Conservation (phyloP, 2,888 invertebrate genomes). For the Notodonta dromedarius region DNA sequence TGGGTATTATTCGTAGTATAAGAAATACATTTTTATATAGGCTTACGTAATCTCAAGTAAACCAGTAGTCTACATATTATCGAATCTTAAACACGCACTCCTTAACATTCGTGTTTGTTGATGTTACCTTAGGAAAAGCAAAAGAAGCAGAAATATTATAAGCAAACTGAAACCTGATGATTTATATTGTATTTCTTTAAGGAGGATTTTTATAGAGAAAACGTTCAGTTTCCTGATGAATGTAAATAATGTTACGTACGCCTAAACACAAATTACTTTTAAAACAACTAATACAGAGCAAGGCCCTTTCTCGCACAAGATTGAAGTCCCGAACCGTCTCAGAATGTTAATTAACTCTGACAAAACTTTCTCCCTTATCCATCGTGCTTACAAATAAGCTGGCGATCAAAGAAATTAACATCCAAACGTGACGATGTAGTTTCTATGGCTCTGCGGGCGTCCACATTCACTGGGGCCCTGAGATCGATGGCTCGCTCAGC, state of each 20-base stretch:
- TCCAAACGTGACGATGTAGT: not conserved
- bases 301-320: conserved; percentile 24
- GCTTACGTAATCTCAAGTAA: not conserved
- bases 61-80: not conserved
- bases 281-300: too few relatives aligned
- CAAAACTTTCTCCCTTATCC: conserved; percentile 12
- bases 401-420: not conserved
- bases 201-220: too few relatives aligned
- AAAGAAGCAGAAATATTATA: too few relatives aligned
- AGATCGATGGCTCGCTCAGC: conserved; percentile 66
- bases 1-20: not conserved
- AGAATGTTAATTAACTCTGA: conserved; percentile 19
- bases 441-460: not conserved
- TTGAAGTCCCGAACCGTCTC: conserved; percentile 23
- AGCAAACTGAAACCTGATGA: too few relatives aligned
- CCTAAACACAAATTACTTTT: too few relatives aligned
- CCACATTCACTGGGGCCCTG: conserved; percentile 37
- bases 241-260: too few relatives aligned
- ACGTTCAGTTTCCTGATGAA: too few relatives aligned
- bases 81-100: not conserved
- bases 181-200: too few relatives aligned
- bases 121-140: too few relatives aligned
- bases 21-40: not conserved
- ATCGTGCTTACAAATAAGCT: conserved; percentile 4
- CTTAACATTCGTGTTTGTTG: not conserved